Evolutionary conservation across 2,888 invertebrate species (phyloP).

Genomic region (Hoplodrina ambigua): DNA sequence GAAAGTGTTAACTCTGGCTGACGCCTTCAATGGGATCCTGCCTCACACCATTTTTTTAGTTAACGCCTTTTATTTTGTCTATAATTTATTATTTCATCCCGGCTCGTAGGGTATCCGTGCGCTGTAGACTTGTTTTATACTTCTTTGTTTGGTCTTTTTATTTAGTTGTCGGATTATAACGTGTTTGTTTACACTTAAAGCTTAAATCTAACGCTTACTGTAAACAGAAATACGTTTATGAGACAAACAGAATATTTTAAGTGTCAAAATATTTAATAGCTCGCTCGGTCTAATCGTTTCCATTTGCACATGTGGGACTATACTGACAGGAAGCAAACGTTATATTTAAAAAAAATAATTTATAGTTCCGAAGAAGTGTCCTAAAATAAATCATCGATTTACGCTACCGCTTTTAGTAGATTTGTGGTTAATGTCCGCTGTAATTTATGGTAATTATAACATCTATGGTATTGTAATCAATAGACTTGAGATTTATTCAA

Average conservation of each 20-base stretch:
- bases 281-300: slow-evolving; percentile 57
- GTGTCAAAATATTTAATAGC: slow-evolving; percentile 67
- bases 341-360: slow-evolving; percentile 71
- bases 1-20: slow-evolving; percentile 85
- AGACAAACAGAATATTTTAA: slow-evolving; percentile 57
- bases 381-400: slow-evolving; percentile 71
- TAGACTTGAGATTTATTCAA: slow-evolving; percentile 31
- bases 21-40: slow-evolving; percentile 79
- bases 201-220: slow-evolving; percentile 61
- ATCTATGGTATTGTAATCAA: slow-evolving; percentile 52
- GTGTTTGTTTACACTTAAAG: slow-evolving; percentile 65
- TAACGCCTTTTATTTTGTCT: slow-evolving; percentile 78
- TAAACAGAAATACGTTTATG: slow-evolving; percentile 66
- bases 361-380: slow-evolving; percentile 72
- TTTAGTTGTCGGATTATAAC: slow-evolving; percentile 68
- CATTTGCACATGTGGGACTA: slow-evolving; percentile 69
- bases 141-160: slow-evolving; percentile 69
- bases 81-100: slow-evolving; percentile 78
- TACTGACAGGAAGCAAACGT: slow-evolving; percentile 48
- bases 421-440: slow-evolving; percentile 66
- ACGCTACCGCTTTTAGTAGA: slow-evolving; percentile 68
- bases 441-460: slow-evolving; percentile 66
- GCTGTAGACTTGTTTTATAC: slow-evolving; percentile 63
- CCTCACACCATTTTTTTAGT: slow-evolving; percentile 74
- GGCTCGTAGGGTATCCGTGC: slow-evolving; percentile 65